These are phyloP conservation scores for Aphidius ervi DNA, from an alignment of 1,140 invertebrate species.

Conservation along the genomic window DNA sequence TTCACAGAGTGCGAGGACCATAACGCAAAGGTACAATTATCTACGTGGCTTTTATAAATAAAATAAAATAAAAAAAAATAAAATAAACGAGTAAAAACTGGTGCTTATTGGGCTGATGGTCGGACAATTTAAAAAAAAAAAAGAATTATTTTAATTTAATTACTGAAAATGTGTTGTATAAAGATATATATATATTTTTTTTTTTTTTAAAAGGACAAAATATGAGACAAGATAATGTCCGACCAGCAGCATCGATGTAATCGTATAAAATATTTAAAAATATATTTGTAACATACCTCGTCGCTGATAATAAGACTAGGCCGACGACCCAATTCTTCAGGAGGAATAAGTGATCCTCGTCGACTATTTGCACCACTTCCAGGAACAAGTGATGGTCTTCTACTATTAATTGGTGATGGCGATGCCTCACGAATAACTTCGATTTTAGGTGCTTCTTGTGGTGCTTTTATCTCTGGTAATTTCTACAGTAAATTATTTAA, in stretches of 20 bases:
- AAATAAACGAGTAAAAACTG: not conserved
- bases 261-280: not conserved
- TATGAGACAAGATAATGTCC: slow-evolving; percentile 1
- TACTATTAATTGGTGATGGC: slow-evolving; percentile 63
- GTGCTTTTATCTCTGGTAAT: slow-evolving; percentile 69
- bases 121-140: not conserved
- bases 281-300: slow-evolving; percentile 66
- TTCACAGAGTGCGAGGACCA: slow-evolving; percentile 18
- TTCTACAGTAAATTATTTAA: slow-evolving; percentile 15
- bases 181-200: not conserved
- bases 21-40: slow-evolving; percentile 18
- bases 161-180: not conserved
- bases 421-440: slow-evolving; percentile 77
- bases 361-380: slow-evolving; percentile 65
- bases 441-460: slow-evolving; percentile 72
- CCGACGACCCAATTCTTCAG: slow-evolving; percentile 76
- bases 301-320: slow-evolving; percentile 88
- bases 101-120: not conserved
- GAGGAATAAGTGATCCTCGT: slow-evolving; percentile 79
- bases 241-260: slow-evolving; percentile 16
- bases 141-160: not conserved
- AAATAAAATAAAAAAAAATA: not conserved
- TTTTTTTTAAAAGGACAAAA: slow-evolving; percentile 7
- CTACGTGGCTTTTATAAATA: slow-evolving; percentile 18
- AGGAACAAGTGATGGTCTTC: slow-evolving; percentile 75